Conservation (phyloP, 1,140 invertebrate genomes). For the Berghia stephanieae region DNA sequence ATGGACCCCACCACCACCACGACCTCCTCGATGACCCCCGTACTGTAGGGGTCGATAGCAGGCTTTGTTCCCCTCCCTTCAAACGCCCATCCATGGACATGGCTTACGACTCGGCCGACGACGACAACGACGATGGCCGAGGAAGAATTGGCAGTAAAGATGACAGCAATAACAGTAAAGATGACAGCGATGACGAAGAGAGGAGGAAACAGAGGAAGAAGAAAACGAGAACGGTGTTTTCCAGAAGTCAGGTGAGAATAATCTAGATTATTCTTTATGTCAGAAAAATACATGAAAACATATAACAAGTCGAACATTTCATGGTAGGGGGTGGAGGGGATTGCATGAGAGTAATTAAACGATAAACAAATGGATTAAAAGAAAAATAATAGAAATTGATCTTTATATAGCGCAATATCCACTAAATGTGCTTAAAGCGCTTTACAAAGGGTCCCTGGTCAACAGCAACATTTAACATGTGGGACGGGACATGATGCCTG, state of each 20-base stretch:
- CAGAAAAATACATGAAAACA: too few species aligned
- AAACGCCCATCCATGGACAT: slow-evolving; percentile 28
- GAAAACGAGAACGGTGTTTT: slow-evolving; percentile 98
- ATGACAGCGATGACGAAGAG: slow-evolving; percentile 64
- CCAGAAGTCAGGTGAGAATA: slow-evolving; percentile 74
- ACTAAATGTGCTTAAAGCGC: too few species aligned
- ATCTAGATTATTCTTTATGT: too few species aligned
- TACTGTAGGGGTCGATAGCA: neutral
- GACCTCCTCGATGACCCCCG: slow-evolving; percentile 23
- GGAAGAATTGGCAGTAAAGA: slow-evolving; percentile 33
- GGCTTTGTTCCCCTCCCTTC: slow-evolving; percentile 32
- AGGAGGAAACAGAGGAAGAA: slow-evolving; percentile 88
- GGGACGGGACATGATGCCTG: too few species aligned
- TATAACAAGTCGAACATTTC: too few species aligned
- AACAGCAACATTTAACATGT: too few species aligned
- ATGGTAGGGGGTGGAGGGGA: too few species aligned
- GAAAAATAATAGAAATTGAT: too few species aligned
- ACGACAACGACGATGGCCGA: slow-evolving; percentile 29
- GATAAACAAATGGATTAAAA: too few species aligned
- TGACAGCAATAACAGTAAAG: slow-evolving; percentile 67
- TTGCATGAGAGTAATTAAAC: too few species aligned
- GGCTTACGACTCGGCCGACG: slow-evolving; percentile 32
- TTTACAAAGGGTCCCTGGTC: too few species aligned
- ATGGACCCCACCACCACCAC: slow-evolving; percentile 6
- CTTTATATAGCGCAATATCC: too few species aligned